Conservation (phyloP, 2,888 invertebrate species). For the Dicycla oo region DNA sequence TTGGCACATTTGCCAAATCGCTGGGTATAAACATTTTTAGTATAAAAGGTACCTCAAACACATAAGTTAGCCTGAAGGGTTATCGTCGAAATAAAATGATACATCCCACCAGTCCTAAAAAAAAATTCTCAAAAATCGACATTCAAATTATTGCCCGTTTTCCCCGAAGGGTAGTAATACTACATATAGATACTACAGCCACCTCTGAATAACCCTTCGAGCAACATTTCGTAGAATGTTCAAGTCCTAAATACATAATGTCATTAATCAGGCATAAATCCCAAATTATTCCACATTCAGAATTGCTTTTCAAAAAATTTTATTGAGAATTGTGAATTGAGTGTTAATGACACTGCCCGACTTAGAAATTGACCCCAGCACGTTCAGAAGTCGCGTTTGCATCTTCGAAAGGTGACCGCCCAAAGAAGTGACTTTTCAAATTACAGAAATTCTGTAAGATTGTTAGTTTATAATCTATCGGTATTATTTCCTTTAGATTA, state of each 20-base stretch:
- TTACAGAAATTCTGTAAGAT: neutral
- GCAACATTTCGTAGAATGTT: neutral
- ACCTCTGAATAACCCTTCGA: too few relatives aligned
- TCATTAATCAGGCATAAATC: neutral
- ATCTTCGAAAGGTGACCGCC: neutral
- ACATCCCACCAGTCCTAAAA: neutral
- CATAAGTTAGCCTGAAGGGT: constrained; percentile 4
- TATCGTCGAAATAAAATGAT: constrained; percentile 15
- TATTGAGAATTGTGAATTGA: neutral
- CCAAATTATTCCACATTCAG: neutral
- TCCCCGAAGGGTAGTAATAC: too few relatives aligned
- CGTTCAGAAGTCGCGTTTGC: neutral
- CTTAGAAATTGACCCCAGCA: neutral
- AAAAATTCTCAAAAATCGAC: neutral
- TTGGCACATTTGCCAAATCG: constrained; percentile 5
- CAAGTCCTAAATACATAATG: neutral
- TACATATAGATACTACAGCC: too few relatives aligned
- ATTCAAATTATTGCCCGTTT: neutral
- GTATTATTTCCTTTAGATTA: too few relatives aligned
- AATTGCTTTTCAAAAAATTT: neutral
- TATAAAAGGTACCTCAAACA: constrained; percentile 26
- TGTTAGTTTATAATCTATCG: too few relatives aligned
- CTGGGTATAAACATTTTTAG: constrained; percentile 5
- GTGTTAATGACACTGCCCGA: too few relatives aligned
- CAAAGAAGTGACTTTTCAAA: neutral